Evolutionary conservation across 1,140 invertebrate genomes (phyloP).

Genomic region (Planococcus citri): DNA sequence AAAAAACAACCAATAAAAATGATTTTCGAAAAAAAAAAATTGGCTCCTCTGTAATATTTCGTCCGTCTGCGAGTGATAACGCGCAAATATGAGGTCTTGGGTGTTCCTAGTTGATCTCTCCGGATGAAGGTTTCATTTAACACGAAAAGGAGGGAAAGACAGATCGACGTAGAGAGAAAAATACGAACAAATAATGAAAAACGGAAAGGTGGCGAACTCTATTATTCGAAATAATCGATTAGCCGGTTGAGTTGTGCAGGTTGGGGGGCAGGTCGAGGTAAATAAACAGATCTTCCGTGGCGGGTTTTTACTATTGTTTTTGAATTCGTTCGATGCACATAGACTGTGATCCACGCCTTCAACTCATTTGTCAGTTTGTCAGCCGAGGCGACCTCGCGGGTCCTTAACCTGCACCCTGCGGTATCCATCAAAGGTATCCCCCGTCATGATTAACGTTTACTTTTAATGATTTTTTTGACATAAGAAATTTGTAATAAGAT

Average conservation of each 20-base stretch:
- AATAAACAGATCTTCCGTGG: slow-evolving; percentile 17
- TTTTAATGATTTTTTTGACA: slow-evolving; percentile 11
- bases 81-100: too few species aligned
- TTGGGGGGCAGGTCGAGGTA: not conserved
- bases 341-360: slow-evolving; percentile 10
- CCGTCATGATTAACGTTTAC: not conserved
- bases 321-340: slow-evolving; percentile 1
- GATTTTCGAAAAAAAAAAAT: too few species aligned
- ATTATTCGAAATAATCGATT: slow-evolving; percentile 19
- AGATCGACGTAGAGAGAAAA: not conserved
- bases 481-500: not conserved
- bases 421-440: not conserved
- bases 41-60: too few species aligned
- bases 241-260: not conserved
- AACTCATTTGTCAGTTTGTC: slow-evolving; percentile 17
- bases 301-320: slow-evolving; percentile 10
- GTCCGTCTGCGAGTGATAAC: too few species aligned
- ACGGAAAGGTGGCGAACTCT: slow-evolving; percentile 19
- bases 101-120: too few species aligned
- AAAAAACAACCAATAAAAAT: too few species aligned
- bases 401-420: slow-evolving; percentile 1
- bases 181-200: not conserved
- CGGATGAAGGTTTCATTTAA: too few species aligned
- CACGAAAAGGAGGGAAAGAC: not conserved
- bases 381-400: slow-evolving; percentile 5